Evolutionary conservation across 1,140 invertebrate species (phyloP), one percentile per base, ranked within the genome.

Genomic region (Diabrotica undecimpunctata): DNA sequence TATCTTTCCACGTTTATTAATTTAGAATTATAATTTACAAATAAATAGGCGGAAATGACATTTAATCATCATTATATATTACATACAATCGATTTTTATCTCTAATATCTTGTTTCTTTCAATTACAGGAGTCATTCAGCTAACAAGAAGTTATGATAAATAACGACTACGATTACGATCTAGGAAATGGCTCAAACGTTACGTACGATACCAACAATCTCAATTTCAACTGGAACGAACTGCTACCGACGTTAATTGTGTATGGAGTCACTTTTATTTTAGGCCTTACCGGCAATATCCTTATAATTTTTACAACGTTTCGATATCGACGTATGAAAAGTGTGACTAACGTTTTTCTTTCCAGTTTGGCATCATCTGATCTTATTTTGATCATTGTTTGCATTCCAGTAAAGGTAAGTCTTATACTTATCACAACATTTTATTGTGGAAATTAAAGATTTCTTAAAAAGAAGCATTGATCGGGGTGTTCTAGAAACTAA

Each of bases 271-370:
- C 86, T 2, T 82, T 90, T 64, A 69, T 87, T 46, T 72, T 88
- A 3, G 88, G 88, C 52, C 74, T 88, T 36, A 75, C 83, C 9
- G 88, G 88, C 70, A 84, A 89, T 78, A 75, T 74, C 13, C 75
- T 87, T 52, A 86, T 87, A 55, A 83, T 87, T 55, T 80, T 75
- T 53, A 73, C 74, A 2, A 77, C 74, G n/a, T 76, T 70, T 41
- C 61, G 68, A 62, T 76, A 77, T 53, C 25, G 75, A 37, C 66
- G 74, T 14, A 77, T 77, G 74, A 73, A 76, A 62, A 76, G 71
- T 60, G 72, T 88, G 3, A 91, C 89, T 6, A 92, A 92, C 69
- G 83, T 90, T 6, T 90, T 92, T 68, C 78, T 91, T 14, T 84
- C 86, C 4, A 88, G 86, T 71, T 76, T 91, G 35, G 88, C 89